Percentiles rank a stretch among this genome's conserved stretches.
Conservation (phyloP, 2,888 invertebrate species). For the Belgica antarctica region DNA sequence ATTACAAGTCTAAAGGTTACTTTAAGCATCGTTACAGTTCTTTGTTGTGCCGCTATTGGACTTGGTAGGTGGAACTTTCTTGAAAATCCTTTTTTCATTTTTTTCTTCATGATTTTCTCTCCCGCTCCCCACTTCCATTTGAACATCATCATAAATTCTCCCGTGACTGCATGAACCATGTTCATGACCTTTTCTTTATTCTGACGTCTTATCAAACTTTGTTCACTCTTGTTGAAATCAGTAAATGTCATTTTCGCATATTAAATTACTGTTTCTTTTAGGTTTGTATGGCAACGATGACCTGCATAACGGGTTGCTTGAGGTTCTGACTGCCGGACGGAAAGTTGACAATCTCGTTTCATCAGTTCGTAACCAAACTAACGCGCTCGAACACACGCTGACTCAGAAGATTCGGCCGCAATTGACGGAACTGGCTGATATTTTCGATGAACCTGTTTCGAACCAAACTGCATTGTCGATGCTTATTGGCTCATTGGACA, state of each 20-base stretch:
- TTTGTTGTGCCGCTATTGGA: conserved; percentile 87
- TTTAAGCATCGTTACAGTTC: conserved; percentile 75
- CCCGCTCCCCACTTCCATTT: background rate
- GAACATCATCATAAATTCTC: background rate
- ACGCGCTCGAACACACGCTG: conserved; percentile 71
- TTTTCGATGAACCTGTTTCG: conserved; percentile 71
- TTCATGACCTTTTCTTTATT: background rate
- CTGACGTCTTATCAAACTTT: background rate
- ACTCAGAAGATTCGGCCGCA: conserved; percentile 68
- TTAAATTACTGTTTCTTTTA: no score
- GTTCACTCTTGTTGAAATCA: background rate
- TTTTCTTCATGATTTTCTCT: background rate
- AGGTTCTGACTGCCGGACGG: conserved; percentile 74
- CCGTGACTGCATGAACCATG: background rate
- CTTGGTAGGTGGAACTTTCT: conserved; percentile 58
- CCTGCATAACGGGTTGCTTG: conserved; percentile 83
- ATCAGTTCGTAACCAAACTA: conserved; percentile 79
- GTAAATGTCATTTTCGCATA: no score
- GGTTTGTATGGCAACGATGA: conserved; percentile 92
- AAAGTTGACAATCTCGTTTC: conserved; percentile 77
- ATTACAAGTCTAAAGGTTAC: conserved; percentile 83
- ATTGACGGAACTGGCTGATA: conserved; percentile 69
- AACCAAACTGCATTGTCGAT: conserved; percentile 75
- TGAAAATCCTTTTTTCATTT: background rate
- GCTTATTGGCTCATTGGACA: conserved; percentile 67